phyloP scores from a whole-genome alignment of 2,113 vertebrate species.

The Osmerus eperlanus region DNA sequence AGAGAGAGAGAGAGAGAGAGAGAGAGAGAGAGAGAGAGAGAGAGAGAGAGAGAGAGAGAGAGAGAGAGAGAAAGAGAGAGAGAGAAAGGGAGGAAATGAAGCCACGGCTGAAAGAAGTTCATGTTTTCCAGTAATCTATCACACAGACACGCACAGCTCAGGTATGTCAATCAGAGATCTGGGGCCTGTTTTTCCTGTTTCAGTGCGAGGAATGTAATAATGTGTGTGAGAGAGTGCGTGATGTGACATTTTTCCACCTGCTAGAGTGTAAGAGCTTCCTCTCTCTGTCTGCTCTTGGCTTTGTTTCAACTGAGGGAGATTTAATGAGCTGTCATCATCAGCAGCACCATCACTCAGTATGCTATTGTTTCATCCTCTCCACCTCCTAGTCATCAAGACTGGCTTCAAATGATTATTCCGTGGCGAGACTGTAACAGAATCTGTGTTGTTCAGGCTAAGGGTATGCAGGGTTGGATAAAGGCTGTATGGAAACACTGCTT shows the following conservation, averaged over 20 bases:
- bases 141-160: neutral
- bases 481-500: slow-evolving; percentile 1
- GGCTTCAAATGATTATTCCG: neutral
- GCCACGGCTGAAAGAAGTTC: no score
- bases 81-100: neutral
- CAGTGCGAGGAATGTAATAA: neutral
- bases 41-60: neutral
- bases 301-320: neutral
- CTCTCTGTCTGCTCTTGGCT: neutral
- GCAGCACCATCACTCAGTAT: neutral
- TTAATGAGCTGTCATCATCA: neutral
- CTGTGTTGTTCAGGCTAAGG: no score
- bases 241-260: neutral
- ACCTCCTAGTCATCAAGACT: neutral
- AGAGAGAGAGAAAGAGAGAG: neutral
- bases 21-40: no score
- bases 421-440: neutral
- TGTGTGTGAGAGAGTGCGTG: slow-evolving; percentile 4
- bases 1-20: neutral
- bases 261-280: neutral
- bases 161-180: neutral
- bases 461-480: neutral
- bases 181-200: neutral
- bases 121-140: slow-evolving; percentile 6
- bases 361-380: neutral